phyloP scores from a whole-genome alignment of 53 echinoderm and acorn worm species.

The Antedon mediterranea region DNA sequence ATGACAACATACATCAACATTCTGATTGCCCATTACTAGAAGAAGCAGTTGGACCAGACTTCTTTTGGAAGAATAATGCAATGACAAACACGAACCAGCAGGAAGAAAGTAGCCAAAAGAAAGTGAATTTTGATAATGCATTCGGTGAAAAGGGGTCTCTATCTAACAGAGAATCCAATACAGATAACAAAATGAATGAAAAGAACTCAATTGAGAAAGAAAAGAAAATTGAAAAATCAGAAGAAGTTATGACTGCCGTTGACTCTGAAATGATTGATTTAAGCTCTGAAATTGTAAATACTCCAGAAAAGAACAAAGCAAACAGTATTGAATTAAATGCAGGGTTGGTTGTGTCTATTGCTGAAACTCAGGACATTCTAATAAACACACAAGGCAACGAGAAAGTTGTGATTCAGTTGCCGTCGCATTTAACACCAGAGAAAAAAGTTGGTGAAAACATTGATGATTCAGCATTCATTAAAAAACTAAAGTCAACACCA shows the following conservation, averaged over 20 bases:
- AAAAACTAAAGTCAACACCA: constrained; percentile 42
- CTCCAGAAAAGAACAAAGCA: too few species aligned
- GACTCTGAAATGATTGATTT: too few species aligned
- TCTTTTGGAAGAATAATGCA: not conserved
- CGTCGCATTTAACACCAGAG: not conserved
- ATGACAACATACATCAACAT: not conserved
- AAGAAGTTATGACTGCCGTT: too few species aligned
- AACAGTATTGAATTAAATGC: not conserved
- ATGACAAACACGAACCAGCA: not conserved
- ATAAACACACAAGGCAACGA: not conserved
- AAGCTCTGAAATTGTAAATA: too few species aligned
- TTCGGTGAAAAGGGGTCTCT: not conserved
- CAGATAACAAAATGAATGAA: not conserved
- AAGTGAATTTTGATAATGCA: not conserved
- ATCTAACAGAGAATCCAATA: not conserved
- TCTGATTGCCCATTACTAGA: not conserved
- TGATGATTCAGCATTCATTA: not conserved
- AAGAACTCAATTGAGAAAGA: too few species aligned
- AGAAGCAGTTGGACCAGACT: not conserved
- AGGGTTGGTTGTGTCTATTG: not conserved
- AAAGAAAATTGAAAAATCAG: too few species aligned
- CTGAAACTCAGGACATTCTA: not conserved
- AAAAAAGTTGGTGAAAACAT: not conserved
- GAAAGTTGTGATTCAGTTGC: constrained; percentile 6
- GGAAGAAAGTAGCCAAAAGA: not conserved